These are phyloP conservation scores for Tetramorium parvispinum DNA, from an alignment of 1,140 invertebrate genomes.

Conservation along the genomic window DNA sequence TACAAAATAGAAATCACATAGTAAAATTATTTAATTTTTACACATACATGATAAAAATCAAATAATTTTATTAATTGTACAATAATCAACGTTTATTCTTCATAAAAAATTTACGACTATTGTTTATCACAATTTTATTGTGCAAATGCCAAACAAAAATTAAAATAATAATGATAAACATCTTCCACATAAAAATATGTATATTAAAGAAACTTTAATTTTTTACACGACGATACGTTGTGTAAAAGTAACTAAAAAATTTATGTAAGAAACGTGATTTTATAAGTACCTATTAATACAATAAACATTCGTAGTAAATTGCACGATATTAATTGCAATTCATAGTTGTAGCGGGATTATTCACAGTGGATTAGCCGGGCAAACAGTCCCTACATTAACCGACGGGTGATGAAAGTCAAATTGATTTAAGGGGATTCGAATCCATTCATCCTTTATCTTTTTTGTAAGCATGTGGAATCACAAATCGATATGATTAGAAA, in stretches of 20 bases:
- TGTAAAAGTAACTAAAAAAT: background rate
- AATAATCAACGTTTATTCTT: background rate
- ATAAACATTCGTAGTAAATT: constrained; percentile 18
- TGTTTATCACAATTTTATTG: constrained; percentile 2
- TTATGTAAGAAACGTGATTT: background rate
- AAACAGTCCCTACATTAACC: constrained; percentile 26
- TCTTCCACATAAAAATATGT: background rate
- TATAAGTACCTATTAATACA: background rate
- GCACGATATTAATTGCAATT: constrained; percentile 3
- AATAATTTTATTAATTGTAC: constrained; percentile 4
- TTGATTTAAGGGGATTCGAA: constrained; percentile 16
- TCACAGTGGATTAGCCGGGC: constrained; percentile 22
- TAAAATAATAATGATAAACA: background rate
- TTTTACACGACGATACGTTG: background rate
- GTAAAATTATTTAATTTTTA: background rate
- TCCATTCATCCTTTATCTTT: background rate
- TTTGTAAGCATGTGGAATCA: background rate
- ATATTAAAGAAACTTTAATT: background rate
- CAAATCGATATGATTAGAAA: background rate
- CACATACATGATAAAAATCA: background rate
- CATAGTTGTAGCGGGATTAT: background rate
- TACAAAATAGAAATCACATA: background rate
- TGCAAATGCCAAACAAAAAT: background rate
- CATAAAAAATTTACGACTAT: background rate
- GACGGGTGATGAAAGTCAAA: constrained; percentile 40